Conservation (phyloP, 53 echinoderm and acorn worm species). For the Henricia sp. region DNA sequence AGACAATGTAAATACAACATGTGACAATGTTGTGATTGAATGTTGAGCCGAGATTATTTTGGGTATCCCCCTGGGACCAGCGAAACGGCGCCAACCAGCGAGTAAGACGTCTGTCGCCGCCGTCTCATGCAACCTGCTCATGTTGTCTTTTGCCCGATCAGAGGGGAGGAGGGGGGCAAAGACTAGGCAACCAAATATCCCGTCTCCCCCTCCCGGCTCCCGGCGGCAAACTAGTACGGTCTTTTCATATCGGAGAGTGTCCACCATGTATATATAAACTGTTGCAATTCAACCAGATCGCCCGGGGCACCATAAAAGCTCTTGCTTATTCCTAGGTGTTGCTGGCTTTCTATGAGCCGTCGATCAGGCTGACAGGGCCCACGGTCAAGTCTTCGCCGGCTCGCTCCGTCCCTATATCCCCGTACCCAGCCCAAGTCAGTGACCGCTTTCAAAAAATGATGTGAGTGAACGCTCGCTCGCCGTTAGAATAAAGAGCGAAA, state of each 20-base stretch:
- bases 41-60: neutral
- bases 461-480: constrained; percentile 49
- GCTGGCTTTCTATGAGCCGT: constrained; percentile 13
- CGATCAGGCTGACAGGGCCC: constrained; percentile 21
- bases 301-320: constrained; percentile 28
- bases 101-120: constrained; percentile 25
- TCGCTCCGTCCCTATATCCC: neutral
- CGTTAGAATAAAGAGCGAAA: neutral
- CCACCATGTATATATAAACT: constrained; percentile 50
- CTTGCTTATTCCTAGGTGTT: constrained; percentile 13
- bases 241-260: constrained; percentile 31
- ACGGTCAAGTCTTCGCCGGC: constrained; percentile 28
- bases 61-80: constrained; percentile 12
- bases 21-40: neutral
- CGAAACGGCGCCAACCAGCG: constrained; percentile 40
- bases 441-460: constrained; percentile 47
- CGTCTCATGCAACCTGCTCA: constrained; percentile 3
- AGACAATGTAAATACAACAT: too few relatives aligned
- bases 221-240: constrained; percentile 27
- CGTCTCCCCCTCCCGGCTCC: constrained; percentile 21
- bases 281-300: constrained; percentile 56
- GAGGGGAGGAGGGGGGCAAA: constrained; percentile 32
- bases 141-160: constrained; percentile 1
- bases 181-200: constrained; percentile 26
- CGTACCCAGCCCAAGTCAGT: constrained; percentile 38